phyloP scores from a whole-genome alignment of 2,113 vertebrate species.

The Muntiacus reevesi region DNA sequence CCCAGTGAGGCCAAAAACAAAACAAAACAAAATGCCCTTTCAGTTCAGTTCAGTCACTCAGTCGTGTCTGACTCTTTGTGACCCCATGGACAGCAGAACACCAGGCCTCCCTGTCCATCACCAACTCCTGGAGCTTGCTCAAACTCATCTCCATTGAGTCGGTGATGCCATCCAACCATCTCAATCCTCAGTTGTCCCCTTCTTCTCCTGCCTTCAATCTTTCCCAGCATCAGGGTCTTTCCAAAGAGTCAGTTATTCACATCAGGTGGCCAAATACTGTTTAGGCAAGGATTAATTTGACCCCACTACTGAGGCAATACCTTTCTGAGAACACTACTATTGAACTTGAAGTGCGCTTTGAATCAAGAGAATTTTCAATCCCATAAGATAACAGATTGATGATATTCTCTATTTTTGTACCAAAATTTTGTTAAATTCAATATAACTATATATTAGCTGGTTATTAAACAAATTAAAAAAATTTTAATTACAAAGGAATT shows the following conservation, averaged over 20 bases:
- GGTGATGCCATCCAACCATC: background rate
- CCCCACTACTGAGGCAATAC: background rate
- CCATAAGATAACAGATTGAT: background rate
- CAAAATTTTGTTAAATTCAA: background rate
- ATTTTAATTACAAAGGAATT: background rate
- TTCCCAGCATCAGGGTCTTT: background rate
- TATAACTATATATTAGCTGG: background rate
- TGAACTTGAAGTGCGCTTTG: background rate
- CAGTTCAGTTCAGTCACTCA: background rate
- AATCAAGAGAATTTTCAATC: background rate
- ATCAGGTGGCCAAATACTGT: background rate
- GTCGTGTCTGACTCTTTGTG: background rate
- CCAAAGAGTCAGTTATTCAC: background rate
- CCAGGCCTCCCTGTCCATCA: background rate
- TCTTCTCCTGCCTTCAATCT: background rate
- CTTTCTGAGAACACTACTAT: background rate
- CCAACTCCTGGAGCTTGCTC: background rate
- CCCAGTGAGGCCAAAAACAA: background rate
- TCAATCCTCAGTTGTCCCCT: background rate
- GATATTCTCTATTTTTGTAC: background rate
- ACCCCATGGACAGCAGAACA: background rate
- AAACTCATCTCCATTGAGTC: background rate
- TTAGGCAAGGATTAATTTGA: background rate
- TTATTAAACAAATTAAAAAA: background rate
- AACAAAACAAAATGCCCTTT: background rate